Base-by-base conservation (phyloP, 2,797 vertebrate genomes). In the Rhinichthys osculus region DNA sequence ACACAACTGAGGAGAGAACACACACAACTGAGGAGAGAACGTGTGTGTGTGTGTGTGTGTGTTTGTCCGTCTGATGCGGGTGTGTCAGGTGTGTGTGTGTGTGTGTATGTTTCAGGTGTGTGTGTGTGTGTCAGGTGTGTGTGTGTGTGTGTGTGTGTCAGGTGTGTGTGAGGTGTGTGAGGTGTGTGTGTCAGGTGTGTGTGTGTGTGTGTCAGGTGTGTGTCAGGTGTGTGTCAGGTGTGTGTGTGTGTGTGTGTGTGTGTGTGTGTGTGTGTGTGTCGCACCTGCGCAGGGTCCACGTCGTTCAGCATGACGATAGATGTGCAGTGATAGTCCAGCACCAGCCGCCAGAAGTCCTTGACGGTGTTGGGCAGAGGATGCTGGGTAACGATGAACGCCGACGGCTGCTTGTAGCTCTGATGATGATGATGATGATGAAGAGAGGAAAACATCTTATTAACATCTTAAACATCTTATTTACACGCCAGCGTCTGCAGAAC, bases 371-470 rank as follows among this genome's bases (percentile, higher is more conserved):
- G 98, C 92, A 99, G 93, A 85, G 98, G 98, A 93, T 99, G 98
- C 91, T 99, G 98, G 0, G 98, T 99, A 90, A 99, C 97, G 88
- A 99, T 99, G 92, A 99, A 99, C 3, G 98, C 98, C 0, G 98
- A 99, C 0, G 98, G 98, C 89, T 99, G 98, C 92, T 98, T 99
- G 93, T 99, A 99, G 93, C 98, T 99, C 98, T 99, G 96, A 93
- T 93, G 85, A 85, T 40, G 93, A 93, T 93, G 85, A 85, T 59
- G 44, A 85, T 54, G 47, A 84, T 52, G 57, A 66, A 62, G 52
- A 85, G 67, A 77, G 52, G 19, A 69, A 67, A 38, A 74, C 77
- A 72, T 62, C 54, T 21, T 30, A 35, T 52, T 83, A 38, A 42
- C 77, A 71, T 38, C 13, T 47, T 1, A 4, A 38, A 30, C 77